Evolutionary conservation across 2,113 vertebrate species (phyloP).

Genomic region (Pseudorasbora parva): DNA sequence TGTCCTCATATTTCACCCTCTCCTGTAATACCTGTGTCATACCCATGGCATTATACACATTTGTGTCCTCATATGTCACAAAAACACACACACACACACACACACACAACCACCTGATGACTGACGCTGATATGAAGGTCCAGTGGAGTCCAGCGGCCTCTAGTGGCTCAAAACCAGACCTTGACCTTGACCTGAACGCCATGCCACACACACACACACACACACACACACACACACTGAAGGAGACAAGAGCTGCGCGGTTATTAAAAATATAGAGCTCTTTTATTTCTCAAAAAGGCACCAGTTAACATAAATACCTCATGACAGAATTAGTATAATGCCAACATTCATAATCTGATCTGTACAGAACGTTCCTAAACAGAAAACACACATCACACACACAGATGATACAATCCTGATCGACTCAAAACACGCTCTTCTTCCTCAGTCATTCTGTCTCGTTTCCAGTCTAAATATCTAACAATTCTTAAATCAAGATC

Average conservation of each 20-base stretch:
- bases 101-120: background rate
- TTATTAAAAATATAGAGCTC: background rate
- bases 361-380: background rate
- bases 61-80: too few species aligned
- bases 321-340: background rate
- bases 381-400: background rate
- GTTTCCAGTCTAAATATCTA: too few species aligned
- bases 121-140: background rate
- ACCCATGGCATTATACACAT: too few species aligned
- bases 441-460: too few species aligned
- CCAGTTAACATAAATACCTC: constrained; percentile 17
- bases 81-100: background rate
- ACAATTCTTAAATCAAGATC: too few species aligned
- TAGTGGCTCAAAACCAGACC: background rate
- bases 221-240: background rate
- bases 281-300: background rate
- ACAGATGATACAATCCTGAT: background rate
- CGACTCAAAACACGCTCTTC: too few species aligned
- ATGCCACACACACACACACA: background rate
- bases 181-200: too few species aligned
- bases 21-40: too few species aligned
- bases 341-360: constrained; percentile 2
- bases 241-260: background rate
- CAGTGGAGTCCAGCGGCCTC: background rate
- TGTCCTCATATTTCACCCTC: too few species aligned